Evolutionary conservation across 64 coral and sea anemone genomes (phyloP), one percentile per base, ranked within the genome.

Genomic region (Dendronephthya gigantea): DNA sequence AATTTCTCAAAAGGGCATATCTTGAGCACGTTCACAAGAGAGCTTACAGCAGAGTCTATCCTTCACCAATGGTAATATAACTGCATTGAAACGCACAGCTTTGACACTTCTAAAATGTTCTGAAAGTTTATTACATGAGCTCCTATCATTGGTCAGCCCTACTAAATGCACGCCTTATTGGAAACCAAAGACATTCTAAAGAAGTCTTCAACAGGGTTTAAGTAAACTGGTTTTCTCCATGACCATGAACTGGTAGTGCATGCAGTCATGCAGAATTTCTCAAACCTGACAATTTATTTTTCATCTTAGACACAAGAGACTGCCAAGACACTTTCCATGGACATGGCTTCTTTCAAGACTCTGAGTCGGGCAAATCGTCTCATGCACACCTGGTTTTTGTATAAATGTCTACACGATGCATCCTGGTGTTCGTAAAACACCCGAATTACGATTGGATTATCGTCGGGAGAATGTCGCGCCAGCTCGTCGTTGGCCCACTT

Each of bases 11-110:
- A 86, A 49, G 72, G 0, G 90, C 95, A 0, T 92, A 93, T 49
- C 91, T 89, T 81, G 95, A 98, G 85, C 95, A 98, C 30, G 16
- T 56, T 11, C 83, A 98, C 45, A 84, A 86, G 87, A 91, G 95
- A 48, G 82, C 35, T 14, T 98, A 87, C 81, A 92, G 87, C 14
- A 88, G 95, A 43, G 82, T 98, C 0, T 93, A 87, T 68, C 95
- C 95, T n/a, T 83, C 87, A 29, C 89, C 87, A 48, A 36, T 90
- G 95, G 95, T 98, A 93, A 91, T 16, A 1, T 11, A 12, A 10
- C 2, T 49, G 23, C 16, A 35, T 55, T 90, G 15, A 30, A 66
- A 66, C n/a, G n/a, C n/a, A n/a, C n/a, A n/a, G n/a, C n/a, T n/a
- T n/a, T n/a, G 11, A 6, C 41, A 45, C 4, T 45, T 45, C 41